Conservation (phyloP, 2,888 invertebrate genomes). For the Parochlus steinenii region DNA sequence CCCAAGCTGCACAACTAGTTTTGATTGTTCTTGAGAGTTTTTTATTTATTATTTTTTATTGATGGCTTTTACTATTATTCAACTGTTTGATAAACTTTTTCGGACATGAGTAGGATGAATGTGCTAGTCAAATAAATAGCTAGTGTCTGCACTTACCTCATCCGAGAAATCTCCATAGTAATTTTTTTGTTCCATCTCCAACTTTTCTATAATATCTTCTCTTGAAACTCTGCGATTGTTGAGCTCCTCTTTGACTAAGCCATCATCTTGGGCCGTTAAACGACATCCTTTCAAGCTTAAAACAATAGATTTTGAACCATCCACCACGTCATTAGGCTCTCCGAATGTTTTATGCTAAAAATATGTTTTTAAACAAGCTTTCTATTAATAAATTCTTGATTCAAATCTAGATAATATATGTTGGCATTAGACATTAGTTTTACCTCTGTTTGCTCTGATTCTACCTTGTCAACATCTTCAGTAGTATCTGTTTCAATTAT, state of each 20-base stretch:
- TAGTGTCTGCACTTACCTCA: constrained; percentile 68
- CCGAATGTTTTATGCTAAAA: constrained; percentile 34
- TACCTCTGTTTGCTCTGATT: constrained; percentile 75
- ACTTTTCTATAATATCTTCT: constrained; percentile 64
- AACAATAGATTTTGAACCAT: constrained; percentile 29
- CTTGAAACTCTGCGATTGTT: constrained; percentile 64
- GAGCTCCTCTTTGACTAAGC: constrained; percentile 64
- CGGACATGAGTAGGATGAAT: too few relatives aligned
- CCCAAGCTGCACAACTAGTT: too few relatives aligned
- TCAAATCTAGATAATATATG: constrained; percentile 1
- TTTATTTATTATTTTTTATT: too few relatives aligned
- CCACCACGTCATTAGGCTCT: constrained; percentile 25
- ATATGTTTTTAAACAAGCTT: constrained; percentile 4
- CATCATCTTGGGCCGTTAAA: constrained; percentile 49
- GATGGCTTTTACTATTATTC: too few relatives aligned
- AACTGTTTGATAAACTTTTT: too few relatives aligned
- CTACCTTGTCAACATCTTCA: constrained; percentile 78
- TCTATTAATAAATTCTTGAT: neutral
- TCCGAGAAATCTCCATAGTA: constrained; percentile 74
- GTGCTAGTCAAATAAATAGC: too few relatives aligned
- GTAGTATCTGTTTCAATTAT: constrained; percentile 61
- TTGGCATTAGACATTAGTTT: constrained; percentile 11
- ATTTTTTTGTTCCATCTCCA: constrained; percentile 71
- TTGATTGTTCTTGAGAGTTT: too few relatives aligned
- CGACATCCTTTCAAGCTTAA: constrained; percentile 26